Conservation (phyloP, 2,888 invertebrate genomes). For the Sceliomorpha sp. region DNA sequence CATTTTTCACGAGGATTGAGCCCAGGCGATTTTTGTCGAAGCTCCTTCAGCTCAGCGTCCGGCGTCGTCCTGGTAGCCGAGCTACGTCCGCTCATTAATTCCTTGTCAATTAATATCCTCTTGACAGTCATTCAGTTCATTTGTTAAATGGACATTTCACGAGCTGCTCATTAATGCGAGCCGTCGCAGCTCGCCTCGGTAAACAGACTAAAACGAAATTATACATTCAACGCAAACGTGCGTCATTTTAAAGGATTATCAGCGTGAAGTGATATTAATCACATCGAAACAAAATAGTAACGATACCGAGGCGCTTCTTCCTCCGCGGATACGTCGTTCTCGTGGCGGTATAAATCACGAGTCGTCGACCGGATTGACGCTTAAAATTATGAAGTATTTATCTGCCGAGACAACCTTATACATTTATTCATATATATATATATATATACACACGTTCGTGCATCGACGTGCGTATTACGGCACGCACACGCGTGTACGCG, state of each 20-base stretch:
- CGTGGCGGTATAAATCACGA: slow-evolving; percentile 59
- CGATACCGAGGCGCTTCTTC: slow-evolving; percentile 50
- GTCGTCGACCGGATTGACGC: slow-evolving; percentile 49
- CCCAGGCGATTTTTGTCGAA: no score
- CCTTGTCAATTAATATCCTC: slow-evolving; percentile 33
- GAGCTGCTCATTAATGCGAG: slow-evolving; percentile 33
- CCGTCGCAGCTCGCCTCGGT: slow-evolving; percentile 12
- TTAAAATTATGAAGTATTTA: slow-evolving; percentile 58
- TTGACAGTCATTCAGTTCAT: slow-evolving; percentile 38
- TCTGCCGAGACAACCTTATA: slow-evolving; percentile 55
- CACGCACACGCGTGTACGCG: background rate
- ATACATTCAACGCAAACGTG: slow-evolving; percentile 41
- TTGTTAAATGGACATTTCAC: slow-evolving; percentile 34
- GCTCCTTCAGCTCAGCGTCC: no score
- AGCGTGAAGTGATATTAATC: slow-evolving; percentile 56
- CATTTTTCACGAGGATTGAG: no score
- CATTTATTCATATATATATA: slow-evolving; percentile 53
- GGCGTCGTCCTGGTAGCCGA: no score
- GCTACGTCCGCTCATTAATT: slow-evolving; percentile 14
- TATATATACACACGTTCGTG: slow-evolving; percentile 43
- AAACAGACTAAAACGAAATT: slow-evolving; percentile 38
- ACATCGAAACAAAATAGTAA: slow-evolving; percentile 55
- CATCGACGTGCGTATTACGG: slow-evolving; percentile 23
- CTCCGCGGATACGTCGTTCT: slow-evolving; percentile 48
- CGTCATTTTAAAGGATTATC: slow-evolving; percentile 46